A percentile compares a stretch with the other conserved stretches of the same genome.
These are phyloP conservation scores for Caerostris darwini DNA, from an alignment of 1,140 invertebrate genomes.

Conservation along the genomic window DNA sequence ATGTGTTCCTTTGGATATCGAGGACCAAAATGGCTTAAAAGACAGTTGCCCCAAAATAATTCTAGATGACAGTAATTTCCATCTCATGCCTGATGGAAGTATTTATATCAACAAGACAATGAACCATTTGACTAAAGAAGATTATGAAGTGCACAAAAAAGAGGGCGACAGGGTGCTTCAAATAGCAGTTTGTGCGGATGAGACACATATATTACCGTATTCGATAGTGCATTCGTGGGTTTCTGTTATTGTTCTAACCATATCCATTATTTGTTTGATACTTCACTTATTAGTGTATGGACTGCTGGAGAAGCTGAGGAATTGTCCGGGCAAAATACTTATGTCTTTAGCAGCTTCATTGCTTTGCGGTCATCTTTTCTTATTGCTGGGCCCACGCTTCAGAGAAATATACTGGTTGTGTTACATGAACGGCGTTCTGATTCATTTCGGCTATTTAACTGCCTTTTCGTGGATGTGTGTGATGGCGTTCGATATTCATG, in stretches of 20 bases:
- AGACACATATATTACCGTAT: conserved; percentile 73
- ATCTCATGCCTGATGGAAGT: conserved; percentile 72
- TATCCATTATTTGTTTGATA: conserved; percentile 82
- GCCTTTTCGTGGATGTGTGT: conserved; percentile 98
- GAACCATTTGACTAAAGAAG: conserved; percentile 56
- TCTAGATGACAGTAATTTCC: conserved; percentile 62
- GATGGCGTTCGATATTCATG: conserved; percentile 97
- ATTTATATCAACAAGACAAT: conserved; percentile 78
- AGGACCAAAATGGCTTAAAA: not conserved
- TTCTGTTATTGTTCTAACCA: conserved; percentile 80
- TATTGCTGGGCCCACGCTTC: conserved; percentile 81
- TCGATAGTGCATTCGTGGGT: conserved; percentile 79
- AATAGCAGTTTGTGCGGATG: conserved; percentile 79
- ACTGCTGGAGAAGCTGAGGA: conserved; percentile 83
- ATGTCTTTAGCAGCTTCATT: conserved; percentile 83
- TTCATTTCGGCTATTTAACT: conserved; percentile 95
- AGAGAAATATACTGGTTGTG: conserved; percentile 80
- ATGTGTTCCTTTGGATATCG: conserved; percentile 76
- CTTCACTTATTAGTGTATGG: conserved; percentile 83
- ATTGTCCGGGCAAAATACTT: conserved; percentile 84
- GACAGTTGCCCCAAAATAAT: conserved; percentile 60
- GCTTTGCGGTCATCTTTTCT: conserved; percentile 83
- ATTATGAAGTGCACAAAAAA: conserved; percentile 79
- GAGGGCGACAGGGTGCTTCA: not conserved
- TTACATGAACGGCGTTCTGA: conserved; percentile 87